These are phyloP conservation scores for Drosophila trichaetosa DNA, from an alignment of 2,888 invertebrate species.

Conservation along the genomic window DNA sequence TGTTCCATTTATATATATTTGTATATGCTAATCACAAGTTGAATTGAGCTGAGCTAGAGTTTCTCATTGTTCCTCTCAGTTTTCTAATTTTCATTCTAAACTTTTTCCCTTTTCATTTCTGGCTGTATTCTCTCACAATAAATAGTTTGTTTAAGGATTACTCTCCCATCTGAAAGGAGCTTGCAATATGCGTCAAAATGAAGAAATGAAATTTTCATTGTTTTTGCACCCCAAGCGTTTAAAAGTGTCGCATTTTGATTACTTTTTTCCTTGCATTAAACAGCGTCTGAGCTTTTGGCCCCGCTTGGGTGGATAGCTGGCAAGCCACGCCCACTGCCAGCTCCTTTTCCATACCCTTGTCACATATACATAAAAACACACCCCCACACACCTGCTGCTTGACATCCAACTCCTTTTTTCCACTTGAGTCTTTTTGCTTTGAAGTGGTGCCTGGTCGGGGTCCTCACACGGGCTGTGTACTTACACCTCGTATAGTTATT, in stretches of 20 bases:
- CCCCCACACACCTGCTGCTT: neutral
- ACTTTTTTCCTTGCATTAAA: conserved; percentile 69
- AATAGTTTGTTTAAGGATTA: conserved; percentile 73
- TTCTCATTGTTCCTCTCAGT: conserved; percentile 1
- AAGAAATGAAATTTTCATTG: conserved; percentile 78
- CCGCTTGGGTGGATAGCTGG: conserved; percentile 49
- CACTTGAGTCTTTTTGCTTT: conserved; percentile 52
- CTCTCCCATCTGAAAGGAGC: conserved; percentile 14
- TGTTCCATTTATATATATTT: conserved; percentile 54
- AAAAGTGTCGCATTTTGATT: conserved; percentile 79
- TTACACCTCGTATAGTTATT: conserved; percentile 43
- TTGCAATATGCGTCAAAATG: conserved; percentile 63
- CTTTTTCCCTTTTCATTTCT: too few species aligned
- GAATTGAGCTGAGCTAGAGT: conserved; percentile 46
- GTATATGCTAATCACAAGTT: conserved; percentile 51
- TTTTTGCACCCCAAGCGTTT: conserved; percentile 68
- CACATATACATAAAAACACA: neutral
- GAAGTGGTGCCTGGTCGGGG: conserved; percentile 41
- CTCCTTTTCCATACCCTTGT: neutral
- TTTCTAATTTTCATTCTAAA: neutral
- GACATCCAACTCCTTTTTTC: conserved; percentile 24
- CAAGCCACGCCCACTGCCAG: neutral
- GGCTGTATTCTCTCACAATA: conserved; percentile 51
- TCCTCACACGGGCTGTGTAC: conserved; percentile 14
- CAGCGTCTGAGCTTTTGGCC: conserved; percentile 51